Base-by-base conservation (phyloP, 2,113 vertebrate genomes). In the Poeciliopsis occidentalis region DNA sequence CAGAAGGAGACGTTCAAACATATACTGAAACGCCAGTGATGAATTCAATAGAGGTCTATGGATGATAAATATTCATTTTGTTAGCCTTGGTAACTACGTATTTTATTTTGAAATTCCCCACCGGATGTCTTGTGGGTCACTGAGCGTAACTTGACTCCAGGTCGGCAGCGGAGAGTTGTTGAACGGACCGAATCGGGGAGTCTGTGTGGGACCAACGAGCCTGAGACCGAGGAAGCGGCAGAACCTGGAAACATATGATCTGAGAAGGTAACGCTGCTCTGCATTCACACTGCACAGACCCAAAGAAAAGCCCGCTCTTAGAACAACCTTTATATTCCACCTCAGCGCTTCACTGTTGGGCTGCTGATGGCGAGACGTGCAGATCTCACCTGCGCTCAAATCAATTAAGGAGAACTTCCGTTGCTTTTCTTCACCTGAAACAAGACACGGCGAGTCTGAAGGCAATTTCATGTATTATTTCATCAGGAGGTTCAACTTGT, bases 241-340 rank as follows among this genome's bases (percentile, higher is more conserved):
- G 57, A 70, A 67, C 63, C 75, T 1, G 79, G 70, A 63, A 60
- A 41, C 82, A 7, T 64, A 26, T 80, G 86, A 76, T 78, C 78
- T 60, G 80, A 88, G 80, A 62, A 88, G 86, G 86, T 85, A 85
- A 2, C n/a, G 1, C 77, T 44, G 71, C 47, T 71, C 30, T 64
- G 57, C 37, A 32, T 57, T 64, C 57, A 0, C 44, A 0, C 60
- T 27, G 60, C 66, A 0, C 64, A 63, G 12, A 63, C 62, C 12
- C 10, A 11, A 12, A 60, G 24, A 54, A 60, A 39, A 73, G 1
- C 15, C 41, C 4, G 57, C 12, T 26, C 27, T 60, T 22, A 8
- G 2, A 57, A 10, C 51, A 57, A n/a, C 22, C 19, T 67, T 51
- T 70, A 22, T 22, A 54, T 19, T n/a, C 11, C 66, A 54, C 68